These are phyloP conservation scores for Thamnophis elegans DNA, from an alignment of 2,797 vertebrate species.

Conservation along the genomic window DNA sequence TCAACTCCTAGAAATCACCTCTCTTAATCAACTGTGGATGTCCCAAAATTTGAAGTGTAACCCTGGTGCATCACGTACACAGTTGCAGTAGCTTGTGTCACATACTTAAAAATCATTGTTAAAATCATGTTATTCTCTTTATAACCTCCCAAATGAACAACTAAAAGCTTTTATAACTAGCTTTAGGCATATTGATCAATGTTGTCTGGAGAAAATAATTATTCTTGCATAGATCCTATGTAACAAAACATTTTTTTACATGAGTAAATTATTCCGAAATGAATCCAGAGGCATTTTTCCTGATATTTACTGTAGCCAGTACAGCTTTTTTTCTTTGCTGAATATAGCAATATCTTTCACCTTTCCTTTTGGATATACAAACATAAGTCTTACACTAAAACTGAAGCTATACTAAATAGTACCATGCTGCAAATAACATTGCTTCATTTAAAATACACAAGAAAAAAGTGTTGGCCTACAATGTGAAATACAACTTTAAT, in stretches of 20 bases:
- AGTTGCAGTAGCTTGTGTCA: neutral
- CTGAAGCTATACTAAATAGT: neutral
- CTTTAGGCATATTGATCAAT: slow-evolving; percentile 15
- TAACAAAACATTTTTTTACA: slow-evolving; percentile 1
- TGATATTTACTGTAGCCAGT: neutral
- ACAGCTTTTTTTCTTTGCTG: slow-evolving; percentile 51
- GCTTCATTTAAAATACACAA: slow-evolving; percentile 7
- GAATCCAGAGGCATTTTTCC: neutral
- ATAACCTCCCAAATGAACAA: neutral
- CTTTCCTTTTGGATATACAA: slow-evolving; percentile 31
- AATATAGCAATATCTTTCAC: slow-evolving; percentile 42
- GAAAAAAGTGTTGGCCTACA: slow-evolving; percentile 27
- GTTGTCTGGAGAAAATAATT: neutral
- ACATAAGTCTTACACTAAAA: neutral
- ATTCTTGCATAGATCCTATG: neutral
- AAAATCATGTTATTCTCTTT: neutral
- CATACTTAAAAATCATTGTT: neutral
- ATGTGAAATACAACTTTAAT: neutral
- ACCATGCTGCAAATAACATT: neutral
- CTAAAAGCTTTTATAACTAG: neutral
- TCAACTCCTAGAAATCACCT: neutral
- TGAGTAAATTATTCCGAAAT: slow-evolving; percentile 6
- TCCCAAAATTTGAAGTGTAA: neutral
- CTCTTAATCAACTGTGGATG: neutral
- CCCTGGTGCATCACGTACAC: neutral